Evolutionary conservation across 2,113 vertebrate genomes (phyloP), one percentile per base, ranked within the genome.

Genomic region (Gorsachius goisagi): DNA sequence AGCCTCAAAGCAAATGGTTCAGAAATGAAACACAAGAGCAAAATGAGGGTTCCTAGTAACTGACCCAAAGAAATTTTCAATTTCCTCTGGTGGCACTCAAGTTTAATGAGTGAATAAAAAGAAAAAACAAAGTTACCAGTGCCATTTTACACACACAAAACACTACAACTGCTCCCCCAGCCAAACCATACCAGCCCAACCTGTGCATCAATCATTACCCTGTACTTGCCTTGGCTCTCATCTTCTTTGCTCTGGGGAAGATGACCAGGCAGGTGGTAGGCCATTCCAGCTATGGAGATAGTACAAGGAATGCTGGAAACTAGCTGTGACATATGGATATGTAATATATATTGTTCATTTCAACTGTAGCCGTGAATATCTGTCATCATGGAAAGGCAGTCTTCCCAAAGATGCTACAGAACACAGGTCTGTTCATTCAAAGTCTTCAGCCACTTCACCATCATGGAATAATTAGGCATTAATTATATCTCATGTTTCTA

Each of bases 71-170:
- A 74, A 85, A 53, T 49, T 12, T 60, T 3, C 23, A 16, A 4
- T 81, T 47, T 87, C 23, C 13, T 71, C 39, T 37, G 12, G 11
- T 35, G 15, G 6, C 21, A 52, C 37, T 75, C 44, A 80, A 39
- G 18, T 52, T 79, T 63, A 68, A 59, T 16, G 32, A 80, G 12
- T 26, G 27, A 69, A 62, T 58, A 50, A 60, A 32, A 72, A 50
- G 1, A 21, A 63, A n/a, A 30, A 35, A 39, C 33, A 33, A n/a
- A 6, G 11, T 1, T 7, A 76, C 33, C 0, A 0, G 6, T 83
- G 19, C 11, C 59, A 20, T 44, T 82, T 73, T 67, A 37, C 11
- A 26, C 15, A 53, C 18, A 49, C 5, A 18, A 39, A 72, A 24
- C 30, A n/a, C 12, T 6, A 39, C 33, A 52, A n/a, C 35, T 56